phyloP scores from a whole-genome alignment of 2,888 invertebrate genomes.

The Hydrotaea cyrtoneurina region DNA sequence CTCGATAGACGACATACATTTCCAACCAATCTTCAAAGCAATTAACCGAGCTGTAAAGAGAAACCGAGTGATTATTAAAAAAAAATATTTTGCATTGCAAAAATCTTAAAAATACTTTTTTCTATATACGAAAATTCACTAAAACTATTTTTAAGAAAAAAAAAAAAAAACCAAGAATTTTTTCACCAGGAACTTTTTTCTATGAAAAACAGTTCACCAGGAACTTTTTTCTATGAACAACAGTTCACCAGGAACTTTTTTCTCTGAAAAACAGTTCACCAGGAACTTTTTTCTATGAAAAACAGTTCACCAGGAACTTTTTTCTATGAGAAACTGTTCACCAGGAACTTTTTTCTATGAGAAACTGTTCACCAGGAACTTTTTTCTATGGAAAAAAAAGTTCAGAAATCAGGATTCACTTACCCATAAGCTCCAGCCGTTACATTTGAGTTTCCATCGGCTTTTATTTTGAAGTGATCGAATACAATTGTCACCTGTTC shows the following conservation, averaged over 20 bases:
- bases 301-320: not conserved
- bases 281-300: not conserved
- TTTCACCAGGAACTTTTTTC: too few species aligned
- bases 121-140: too few species aligned
- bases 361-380: not conserved
- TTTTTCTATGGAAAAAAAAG: not conserved
- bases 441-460: constrained; percentile 88
- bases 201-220: not conserved
- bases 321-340: too few species aligned
- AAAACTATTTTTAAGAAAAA: too few species aligned
- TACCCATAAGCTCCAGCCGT: constrained; percentile 89
- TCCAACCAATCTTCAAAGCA: constrained; percentile 97
- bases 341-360: too few species aligned
- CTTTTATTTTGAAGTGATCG: constrained; percentile 94
- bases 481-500: constrained; percentile 95
- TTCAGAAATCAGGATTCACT: constrained; percentile 69
- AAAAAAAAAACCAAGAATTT: too few species aligned
- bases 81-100: too few species aligned
- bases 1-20: constrained; percentile 93
- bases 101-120: too few species aligned
- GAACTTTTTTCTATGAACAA: not conserved
- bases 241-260: not conserved
- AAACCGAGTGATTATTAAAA: not conserved
- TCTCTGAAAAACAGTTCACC: not conserved
- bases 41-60: constrained; percentile 84